A percentile compares a stretch with the other conserved stretches of the same genome.
Conservation (phyloP, 2,888 invertebrate genomes). For the Bombylius discolor region DNA sequence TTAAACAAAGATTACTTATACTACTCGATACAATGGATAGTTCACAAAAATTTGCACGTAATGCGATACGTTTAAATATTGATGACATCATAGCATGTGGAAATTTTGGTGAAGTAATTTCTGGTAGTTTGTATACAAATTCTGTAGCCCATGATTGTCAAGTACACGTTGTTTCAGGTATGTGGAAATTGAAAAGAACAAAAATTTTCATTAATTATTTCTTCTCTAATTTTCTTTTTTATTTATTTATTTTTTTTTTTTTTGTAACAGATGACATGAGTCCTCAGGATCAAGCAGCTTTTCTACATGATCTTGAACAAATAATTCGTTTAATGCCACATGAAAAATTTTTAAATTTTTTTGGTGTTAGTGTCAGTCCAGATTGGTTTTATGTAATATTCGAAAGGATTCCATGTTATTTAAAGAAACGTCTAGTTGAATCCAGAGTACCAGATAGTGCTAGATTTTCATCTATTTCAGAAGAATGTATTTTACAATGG, state of each 20-base stretch:
- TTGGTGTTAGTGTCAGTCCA: slow-evolving; percentile 67
- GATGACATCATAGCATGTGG: slow-evolving; percentile 59
- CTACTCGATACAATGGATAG: slow-evolving; percentile 44
- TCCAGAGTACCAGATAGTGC: slow-evolving; percentile 37
- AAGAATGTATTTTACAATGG: slow-evolving; percentile 49
- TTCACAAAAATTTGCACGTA: slow-evolving; percentile 43
- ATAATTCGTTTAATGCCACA: slow-evolving; percentile 56
- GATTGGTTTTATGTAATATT: slow-evolving; percentile 61
- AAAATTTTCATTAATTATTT: not conserved
- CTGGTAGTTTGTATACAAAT: slow-evolving; percentile 46
- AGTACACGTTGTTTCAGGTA: slow-evolving; percentile 50
- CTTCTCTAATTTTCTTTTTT: too few relatives aligned
- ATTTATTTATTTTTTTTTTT: not conserved
- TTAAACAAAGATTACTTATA: slow-evolving; percentile 63
- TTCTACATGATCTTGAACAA: slow-evolving; percentile 59
- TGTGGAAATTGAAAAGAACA: not conserved
- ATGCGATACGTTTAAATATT: slow-evolving; percentile 56
- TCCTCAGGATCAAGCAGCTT: slow-evolving; percentile 34
- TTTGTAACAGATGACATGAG: slow-evolving; percentile 35
- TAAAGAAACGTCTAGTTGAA: slow-evolving; percentile 58
- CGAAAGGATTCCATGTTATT: slow-evolving; percentile 50
- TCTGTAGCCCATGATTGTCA: slow-evolving; percentile 36
- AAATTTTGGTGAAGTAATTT: slow-evolving; percentile 64
- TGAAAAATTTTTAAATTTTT: slow-evolving; percentile 56
- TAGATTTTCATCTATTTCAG: slow-evolving; percentile 47